Evolutionary conservation across 2,113 vertebrate species (phyloP), one percentile per base, ranked within the genome.

Genomic region (Syngnathus scovelli): DNA sequence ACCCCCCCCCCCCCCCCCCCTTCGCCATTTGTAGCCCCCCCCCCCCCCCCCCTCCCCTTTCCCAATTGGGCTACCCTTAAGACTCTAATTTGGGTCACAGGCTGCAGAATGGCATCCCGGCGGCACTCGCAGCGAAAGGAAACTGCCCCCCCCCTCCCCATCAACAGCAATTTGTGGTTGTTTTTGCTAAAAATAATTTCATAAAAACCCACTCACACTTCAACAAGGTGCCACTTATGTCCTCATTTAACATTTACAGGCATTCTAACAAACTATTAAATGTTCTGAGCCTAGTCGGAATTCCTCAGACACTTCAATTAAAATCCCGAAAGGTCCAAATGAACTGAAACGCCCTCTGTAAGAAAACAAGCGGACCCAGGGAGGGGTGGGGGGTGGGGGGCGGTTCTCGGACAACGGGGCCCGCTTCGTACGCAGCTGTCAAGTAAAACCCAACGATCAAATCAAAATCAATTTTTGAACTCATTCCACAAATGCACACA

Each of bases 31-130:
- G 80, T 62, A 70, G 66, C 67, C 69, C 49, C 66, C 80, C 65
- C 67, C 69, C 49, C 66, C 80, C 65, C 67, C 38, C 39, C 61
- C 6, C 1, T 19, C 60, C 67, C 11, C 39, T 43, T 16, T 13
- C 21, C 73, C 71, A 80, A 62, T 39, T 77, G 79, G 74, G 72
- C 70, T 83, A 75, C 79, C 81, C 82, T 85, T 60, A 69, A 87
- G 78, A 78, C 86, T 89, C 86, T 89, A 89, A 91, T 90, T 91
- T 90, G 86, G 88, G 89, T 90, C 87, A 88, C 82, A 80, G 85
- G 80, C 82, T 67, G 78, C 80, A 81, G 84, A 87, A 87, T 81
- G 83, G 84, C 86, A 88, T 83, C 81, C 64, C 78, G 75, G 77
- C 78, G 75, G 77, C 79, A 77, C 81, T 78, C 63, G 69, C 68